Evolutionary conservation across 2,888 invertebrate species (phyloP).

Genomic region (Cheilosia pagana): DNA sequence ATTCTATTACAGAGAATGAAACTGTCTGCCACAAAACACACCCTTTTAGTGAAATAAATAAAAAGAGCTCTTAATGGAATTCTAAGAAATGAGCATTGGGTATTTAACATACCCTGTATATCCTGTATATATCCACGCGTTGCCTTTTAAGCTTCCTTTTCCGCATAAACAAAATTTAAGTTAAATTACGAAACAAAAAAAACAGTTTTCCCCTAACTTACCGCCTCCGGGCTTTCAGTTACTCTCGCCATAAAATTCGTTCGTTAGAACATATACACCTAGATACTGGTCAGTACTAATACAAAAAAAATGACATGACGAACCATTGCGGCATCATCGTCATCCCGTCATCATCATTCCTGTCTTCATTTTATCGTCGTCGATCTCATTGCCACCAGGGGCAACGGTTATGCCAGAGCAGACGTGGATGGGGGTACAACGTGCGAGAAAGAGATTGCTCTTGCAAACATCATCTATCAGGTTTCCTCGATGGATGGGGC

Average conservation of each 20-base stretch:
- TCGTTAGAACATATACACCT: neutral
- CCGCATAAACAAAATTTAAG: no score
- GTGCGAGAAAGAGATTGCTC: constrained; percentile 66
- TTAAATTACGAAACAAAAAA: neutral
- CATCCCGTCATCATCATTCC: constrained; percentile 59
- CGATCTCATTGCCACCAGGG: constrained; percentile 54
- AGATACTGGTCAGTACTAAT: neutral
- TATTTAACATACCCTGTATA: no score
- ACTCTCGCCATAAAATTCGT: constrained; percentile 2
- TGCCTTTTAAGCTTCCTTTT: no score
- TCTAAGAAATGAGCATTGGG: no score
- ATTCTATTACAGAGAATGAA: no score
- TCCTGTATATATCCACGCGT: no score
- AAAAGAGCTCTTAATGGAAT: no score
- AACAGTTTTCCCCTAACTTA: constrained; percentile 23
- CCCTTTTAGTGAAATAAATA: no score
- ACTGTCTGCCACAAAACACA: no score
- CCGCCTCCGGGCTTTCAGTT: neutral
- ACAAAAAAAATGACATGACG: constrained; percentile 21
- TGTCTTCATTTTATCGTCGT: constrained; percentile 65
- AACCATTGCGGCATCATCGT: constrained; percentile 55
- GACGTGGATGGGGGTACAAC: constrained; percentile 21
- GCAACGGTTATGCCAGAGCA: neutral
- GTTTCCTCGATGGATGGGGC: constrained; percentile 47
- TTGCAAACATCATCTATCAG: constrained; percentile 62